Conservation (phyloP, 2,113 vertebrate genomes). For the Oplegnathus fasciatus region DNA sequence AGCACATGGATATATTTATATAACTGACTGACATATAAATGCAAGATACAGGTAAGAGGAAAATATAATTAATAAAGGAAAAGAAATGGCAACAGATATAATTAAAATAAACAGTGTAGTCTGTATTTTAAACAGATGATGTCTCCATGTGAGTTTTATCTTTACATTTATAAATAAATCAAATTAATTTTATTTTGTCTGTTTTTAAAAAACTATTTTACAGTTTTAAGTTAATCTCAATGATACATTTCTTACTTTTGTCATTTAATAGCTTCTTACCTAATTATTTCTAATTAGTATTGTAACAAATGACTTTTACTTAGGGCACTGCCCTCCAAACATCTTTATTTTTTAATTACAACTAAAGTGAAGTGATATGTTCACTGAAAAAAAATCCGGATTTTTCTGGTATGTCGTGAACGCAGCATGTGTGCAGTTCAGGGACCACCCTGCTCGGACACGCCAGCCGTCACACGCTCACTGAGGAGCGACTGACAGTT, state of each 20-base stretch:
- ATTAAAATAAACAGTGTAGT: not conserved
- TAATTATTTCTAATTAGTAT: too few relatives aligned
- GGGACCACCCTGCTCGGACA: slow-evolving; percentile 35
- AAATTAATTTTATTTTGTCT: not conserved
- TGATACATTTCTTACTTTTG: not conserved
- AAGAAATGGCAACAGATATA: not conserved
- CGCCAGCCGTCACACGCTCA: slow-evolving; percentile 19
- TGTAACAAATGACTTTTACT: not conserved
- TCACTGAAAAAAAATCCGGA: not conserved
- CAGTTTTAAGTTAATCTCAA: not conserved
- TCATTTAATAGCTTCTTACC: not conserved
- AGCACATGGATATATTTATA: not conserved
- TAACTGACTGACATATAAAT: not conserved
- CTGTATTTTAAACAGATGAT: too few relatives aligned
- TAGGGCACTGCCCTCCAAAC: not conserved
- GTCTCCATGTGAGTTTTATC: too few relatives aligned
- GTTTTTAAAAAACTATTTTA: not conserved
- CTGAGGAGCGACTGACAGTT: not conserved
- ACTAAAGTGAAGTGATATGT: not conserved
- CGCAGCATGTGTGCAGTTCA: slow-evolving; percentile 32
- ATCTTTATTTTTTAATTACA: not conserved
- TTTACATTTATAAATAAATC: not conserved
- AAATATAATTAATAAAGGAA: too few relatives aligned
- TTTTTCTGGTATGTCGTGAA: not conserved
- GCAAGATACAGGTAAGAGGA: not conserved